Evolutionary conservation across 2,113 vertebrate genomes (phyloP).

Genomic region (Eonycteris spelaea): DNA sequence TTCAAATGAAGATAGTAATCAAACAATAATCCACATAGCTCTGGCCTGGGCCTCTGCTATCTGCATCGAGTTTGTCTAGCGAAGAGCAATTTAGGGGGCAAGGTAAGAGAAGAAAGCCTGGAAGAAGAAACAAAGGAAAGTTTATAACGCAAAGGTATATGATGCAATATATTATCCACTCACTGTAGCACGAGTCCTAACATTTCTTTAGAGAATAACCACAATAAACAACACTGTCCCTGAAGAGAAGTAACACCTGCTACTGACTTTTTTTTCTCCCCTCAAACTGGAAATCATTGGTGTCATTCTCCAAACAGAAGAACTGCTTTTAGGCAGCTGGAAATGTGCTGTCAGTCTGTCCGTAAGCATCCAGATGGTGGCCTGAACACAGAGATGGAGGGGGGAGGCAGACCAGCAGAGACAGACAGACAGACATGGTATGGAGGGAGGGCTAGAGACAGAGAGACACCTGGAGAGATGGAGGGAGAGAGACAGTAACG

Average conservation of each 20-base stretch:
- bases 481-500: not conserved
- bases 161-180: not conserved
- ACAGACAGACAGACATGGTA: not conserved
- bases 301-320: slow-evolving; percentile 49
- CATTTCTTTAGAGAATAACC: slow-evolving; percentile 13
- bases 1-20: not conserved
- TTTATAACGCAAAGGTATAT: not conserved
- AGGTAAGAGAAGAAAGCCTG: not conserved
- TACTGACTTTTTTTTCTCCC: slow-evolving; percentile 52
- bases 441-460: not conserved
- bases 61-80: not conserved
- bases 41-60: not conserved
- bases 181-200: not conserved
- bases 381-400: not conserved
- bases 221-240: slow-evolving; percentile 49
- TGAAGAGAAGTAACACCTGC: slow-evolving; percentile 54
- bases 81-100: not conserved
- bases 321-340: slow-evolving; percentile 48
- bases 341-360: slow-evolving; percentile 67
- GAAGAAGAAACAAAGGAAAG: not conserved
- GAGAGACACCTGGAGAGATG: not conserved
- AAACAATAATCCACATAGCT: not conserved
- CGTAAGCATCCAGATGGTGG: not conserved
- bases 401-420: not conserved
- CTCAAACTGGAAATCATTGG: slow-evolving; percentile 31